Conservation (phyloP, 2,888 invertebrate species). For the Blastobasis adustella region DNA sequence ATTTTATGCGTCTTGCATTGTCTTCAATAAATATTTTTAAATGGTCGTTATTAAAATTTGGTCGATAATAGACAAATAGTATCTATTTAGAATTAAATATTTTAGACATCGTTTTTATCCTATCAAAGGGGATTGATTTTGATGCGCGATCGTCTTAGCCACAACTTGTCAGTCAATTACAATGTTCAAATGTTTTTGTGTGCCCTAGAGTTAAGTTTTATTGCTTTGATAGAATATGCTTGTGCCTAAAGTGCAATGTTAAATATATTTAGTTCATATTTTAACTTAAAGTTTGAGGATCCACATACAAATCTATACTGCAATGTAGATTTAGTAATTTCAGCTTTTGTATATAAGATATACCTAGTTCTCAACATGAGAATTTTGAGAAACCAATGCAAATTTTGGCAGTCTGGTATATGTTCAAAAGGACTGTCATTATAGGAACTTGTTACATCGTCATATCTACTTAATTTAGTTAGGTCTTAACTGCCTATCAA, state of each 20-base stretch:
- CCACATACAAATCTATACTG: conserved; percentile 28
- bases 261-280: conserved; percentile 20
- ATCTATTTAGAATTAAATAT: conserved; percentile 58
- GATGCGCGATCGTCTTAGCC: conserved; percentile 4
- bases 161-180: conserved; percentile 46
- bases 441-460: conserved; percentile 8
- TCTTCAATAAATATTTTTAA: conserved; percentile 24
- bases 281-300: conserved; percentile 26
- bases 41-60: conserved; percentile 39
- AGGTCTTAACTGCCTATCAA: too few relatives aligned
- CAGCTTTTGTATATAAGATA: too few relatives aligned
- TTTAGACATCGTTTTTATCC: conserved; percentile 52
- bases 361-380: too few relatives aligned
- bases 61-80: conserved; percentile 34
- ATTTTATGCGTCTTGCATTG: conserved; percentile 41
- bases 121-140: conserved; percentile 25
- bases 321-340: too few relatives aligned
- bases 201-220: conserved; percentile 31
- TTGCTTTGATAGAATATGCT: conserved; percentile 42
- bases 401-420: conserved; percentile 34
- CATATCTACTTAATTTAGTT: too few relatives aligned
- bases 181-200: conserved; percentile 48
- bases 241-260: conserved; percentile 47
- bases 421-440: conserved; percentile 46
- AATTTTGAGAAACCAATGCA: neutral